Base-by-base conservation (phyloP, 2,113 vertebrate species). In the Megalops atlanticus region DNA sequence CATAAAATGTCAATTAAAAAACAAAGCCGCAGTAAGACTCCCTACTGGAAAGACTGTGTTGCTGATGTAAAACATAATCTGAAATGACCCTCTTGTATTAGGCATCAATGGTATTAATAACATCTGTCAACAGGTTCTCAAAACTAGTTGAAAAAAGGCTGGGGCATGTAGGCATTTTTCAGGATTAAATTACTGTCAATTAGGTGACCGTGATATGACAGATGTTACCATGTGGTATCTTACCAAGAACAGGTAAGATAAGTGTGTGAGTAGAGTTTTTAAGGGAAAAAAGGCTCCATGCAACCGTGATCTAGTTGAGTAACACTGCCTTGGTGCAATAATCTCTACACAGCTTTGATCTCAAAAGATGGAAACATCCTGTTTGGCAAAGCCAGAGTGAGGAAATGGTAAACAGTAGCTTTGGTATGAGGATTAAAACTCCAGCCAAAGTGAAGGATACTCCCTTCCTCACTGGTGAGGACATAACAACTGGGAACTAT, bases 351-450 rank as follows among this genome's bases (percentile, higher is more conserved):
- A n/a, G 58, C 58, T 64, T 64, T 64, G 58, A 64, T 64, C 58
- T 31, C 24, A 64, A 64, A 64, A 64, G 58, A 24, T 27, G 58
- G 58, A 31, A 64, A 64, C 58, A 64, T 31, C 58, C 58, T 11
- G 58, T 24, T n/a, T 64, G 58, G 58, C n/a, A 64, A 31, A 10
- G 58, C 58, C 31, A 64, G n/a, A n/a, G 58, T 11, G 31, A 64
- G 58, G 58, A 64, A 64, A 31, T 64, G 58, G 58, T 64, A 64
- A 64, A 64, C 58, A 64, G 31, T 64, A 27, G 58, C 58, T 64
- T 64, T 64, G 58, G 58, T 27, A 64, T 31, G 58, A 31, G 58
- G n/a, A 64, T 27, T 64, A 64, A 64, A 64, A 64, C 58, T 27
- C 31, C 12, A 27, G 58, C 58, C 58, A 64, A 21, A 64, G 24